A percentile compares a stretch with the other conserved stretches of the same genome.
Evolutionary conservation across 2,113 vertebrate genomes (phyloP).

Genomic region (Grallaria varia): DNA sequence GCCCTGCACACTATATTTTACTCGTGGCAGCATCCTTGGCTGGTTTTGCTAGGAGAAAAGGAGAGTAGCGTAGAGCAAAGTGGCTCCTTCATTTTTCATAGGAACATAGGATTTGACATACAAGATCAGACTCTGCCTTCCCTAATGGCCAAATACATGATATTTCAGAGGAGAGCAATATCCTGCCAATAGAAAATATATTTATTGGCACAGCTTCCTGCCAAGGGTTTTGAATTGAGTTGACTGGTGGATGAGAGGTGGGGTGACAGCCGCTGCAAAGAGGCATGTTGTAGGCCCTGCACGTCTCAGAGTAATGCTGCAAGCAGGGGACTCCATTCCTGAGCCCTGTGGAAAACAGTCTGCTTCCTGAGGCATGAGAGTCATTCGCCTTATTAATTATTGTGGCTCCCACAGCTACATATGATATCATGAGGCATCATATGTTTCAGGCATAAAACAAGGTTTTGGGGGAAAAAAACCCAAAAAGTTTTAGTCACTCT

Average conservation of each 20-base stretch:
- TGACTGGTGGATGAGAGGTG: not conserved
- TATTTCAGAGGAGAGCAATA: slow-evolving; percentile 52
- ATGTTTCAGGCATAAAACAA: not conserved
- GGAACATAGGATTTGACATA: slow-evolving; percentile 31
- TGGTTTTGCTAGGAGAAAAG: not conserved
- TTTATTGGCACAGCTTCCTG: slow-evolving; percentile 33
- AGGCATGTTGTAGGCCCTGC: not conserved
- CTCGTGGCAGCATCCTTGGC: not conserved
- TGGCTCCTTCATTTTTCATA: slow-evolving; percentile 31
- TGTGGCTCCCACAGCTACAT: not conserved
- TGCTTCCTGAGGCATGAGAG: not conserved
- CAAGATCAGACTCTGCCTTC: slow-evolving; percentile 38
- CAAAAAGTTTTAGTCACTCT: not conserved
- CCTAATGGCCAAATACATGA: slow-evolving; percentile 42
- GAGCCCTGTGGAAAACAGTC: not conserved
- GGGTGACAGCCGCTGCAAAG: fast-evolving
- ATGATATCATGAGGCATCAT: not conserved
- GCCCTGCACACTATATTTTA: not conserved
- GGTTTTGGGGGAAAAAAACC: not conserved
- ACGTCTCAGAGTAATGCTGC: not conserved
- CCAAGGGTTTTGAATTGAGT: slow-evolving; percentile 13
- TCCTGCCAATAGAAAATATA: slow-evolving; percentile 48
- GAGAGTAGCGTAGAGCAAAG: not conserved
- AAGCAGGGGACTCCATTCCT: not conserved
- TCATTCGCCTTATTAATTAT: not conserved